Conservation (phyloP, 2,888 invertebrate genomes). For the Drosophila silvestris region DNA sequence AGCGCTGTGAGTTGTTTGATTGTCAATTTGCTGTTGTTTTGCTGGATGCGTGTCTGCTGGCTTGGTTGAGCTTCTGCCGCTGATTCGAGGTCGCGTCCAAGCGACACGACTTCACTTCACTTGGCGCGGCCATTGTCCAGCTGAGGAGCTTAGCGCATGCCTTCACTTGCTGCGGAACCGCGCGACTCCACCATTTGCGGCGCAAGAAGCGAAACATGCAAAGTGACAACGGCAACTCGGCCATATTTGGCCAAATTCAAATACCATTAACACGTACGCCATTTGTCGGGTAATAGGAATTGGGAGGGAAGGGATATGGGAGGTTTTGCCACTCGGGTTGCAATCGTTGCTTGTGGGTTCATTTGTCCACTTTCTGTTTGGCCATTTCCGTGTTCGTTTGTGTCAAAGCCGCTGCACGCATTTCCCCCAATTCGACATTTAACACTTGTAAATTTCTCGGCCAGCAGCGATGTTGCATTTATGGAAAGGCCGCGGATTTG, state of each 20-base stretch:
- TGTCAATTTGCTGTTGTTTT: slow-evolving; percentile 7
- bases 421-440: slow-evolving; percentile 79
- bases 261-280: slow-evolving; percentile 84
- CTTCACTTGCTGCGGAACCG: slow-evolving; percentile 61
- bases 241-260: slow-evolving; percentile 85
- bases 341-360: slow-evolving; percentile 52
- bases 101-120: slow-evolving; percentile 65
- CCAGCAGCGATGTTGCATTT: slow-evolving; percentile 66
- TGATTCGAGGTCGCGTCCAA: slow-evolving; percentile 54
- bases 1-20: slow-evolving; percentile 20
- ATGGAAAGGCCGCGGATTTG: slow-evolving; percentile 49
- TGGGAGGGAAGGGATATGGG: not conserved
- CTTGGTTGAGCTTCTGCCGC: slow-evolving; percentile 51
- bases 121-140: slow-evolving; percentile 48
- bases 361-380: slow-evolving; percentile 59
- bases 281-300: slow-evolving; percentile 61
- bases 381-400: slow-evolving; percentile 72
- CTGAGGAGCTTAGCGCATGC: slow-evolving; percentile 44
- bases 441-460: slow-evolving; percentile 80
- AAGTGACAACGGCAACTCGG: slow-evolving; percentile 74
- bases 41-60: slow-evolving; percentile 60
- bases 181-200: slow-evolving; percentile 44
- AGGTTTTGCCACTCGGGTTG: slow-evolving; percentile 5
- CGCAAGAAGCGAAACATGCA: slow-evolving; percentile 69
- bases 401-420: slow-evolving; percentile 79